Evolutionary conservation across 2,797 vertebrate genomes (phyloP).

Genomic region (Tamandua tetradactyla): DNA sequence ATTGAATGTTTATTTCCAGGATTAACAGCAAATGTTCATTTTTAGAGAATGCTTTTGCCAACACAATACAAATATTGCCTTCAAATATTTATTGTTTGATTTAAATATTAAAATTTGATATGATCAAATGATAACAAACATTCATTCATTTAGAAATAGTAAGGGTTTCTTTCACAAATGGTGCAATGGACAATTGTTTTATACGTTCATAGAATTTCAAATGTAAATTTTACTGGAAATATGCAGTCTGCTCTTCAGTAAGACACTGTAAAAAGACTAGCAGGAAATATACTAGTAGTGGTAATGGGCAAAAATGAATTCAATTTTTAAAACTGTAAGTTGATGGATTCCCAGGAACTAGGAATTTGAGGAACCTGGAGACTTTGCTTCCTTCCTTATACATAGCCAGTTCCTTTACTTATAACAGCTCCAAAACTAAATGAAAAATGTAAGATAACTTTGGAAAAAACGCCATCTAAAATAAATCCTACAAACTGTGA

Average conservation of each 20-base stretch:
- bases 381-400: neutral
- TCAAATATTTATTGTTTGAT: slow-evolving; percentile 1
- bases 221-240: neutral
- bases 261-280: neutral
- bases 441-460: neutral
- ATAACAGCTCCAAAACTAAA: neutral
- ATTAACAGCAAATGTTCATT: neutral
- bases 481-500: neutral
- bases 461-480: neutral
- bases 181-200: neutral
- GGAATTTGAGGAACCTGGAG: neutral
- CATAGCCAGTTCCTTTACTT: neutral
- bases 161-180: slow-evolving; percentile 9
- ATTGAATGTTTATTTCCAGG: neutral
- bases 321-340: neutral
- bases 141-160: neutral
- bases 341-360: neutral
- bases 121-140: neutral
- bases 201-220: neutral
- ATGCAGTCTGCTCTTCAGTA: neutral
- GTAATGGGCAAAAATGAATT: neutral
- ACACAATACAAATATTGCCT: neutral
- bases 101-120: neutral
- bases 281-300: neutral
- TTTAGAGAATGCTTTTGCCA: neutral